Evolutionary conservation across 2,888 invertebrate genomes (phyloP), one percentile per base, ranked within the genome.

Genomic region (Isoperla grammatica): DNA sequence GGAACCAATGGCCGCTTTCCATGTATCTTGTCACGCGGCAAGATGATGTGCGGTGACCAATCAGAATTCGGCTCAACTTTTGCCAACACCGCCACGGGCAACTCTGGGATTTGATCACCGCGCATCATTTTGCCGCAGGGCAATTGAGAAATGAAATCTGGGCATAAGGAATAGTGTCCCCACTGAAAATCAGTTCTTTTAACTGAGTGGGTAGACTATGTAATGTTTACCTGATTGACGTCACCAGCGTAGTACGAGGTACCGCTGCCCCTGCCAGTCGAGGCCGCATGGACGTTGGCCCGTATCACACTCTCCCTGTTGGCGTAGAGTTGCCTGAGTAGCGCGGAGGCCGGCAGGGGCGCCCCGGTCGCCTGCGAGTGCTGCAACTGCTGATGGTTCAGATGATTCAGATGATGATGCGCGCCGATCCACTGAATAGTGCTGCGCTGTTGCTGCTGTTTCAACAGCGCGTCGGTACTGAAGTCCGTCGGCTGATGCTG

Each of bases 361-460:
- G 76, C 74, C 53, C 60, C 62, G 29, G 61, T 64, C 63, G 58
- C 66, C 56, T 64, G 68, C 54, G 23, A 68, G 65, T 64, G 75
- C 64, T 73, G 76, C 57, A 80, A 78, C 69, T 83, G 86, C 68
- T 83, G 82, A 59, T 80, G 76, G 67, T 71, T 81, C 63, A 81
- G 69, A 66, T 82, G 83, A 57, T 81, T 82, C n/a, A 83, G 69
- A 63, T 79, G 81, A 65, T 81, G 86, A 68, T 90, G 90, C 0
- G 90, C 86, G 0, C 94, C 94, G 64, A 94, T 92, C 95, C 95
- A 95, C 71, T 95, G 95, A 68, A 95, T 95, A 6, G 91, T 90
- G 45, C 85, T 85, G 73, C 86, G 74, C 65, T 88, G 88, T 64
- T 87, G 87, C 65, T 85, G 86, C 66, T 90, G 90, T 70, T 91